Evolutionary conservation across 2,888 invertebrate genomes (phyloP).

Genomic region (Mythimna loreyi): DNA sequence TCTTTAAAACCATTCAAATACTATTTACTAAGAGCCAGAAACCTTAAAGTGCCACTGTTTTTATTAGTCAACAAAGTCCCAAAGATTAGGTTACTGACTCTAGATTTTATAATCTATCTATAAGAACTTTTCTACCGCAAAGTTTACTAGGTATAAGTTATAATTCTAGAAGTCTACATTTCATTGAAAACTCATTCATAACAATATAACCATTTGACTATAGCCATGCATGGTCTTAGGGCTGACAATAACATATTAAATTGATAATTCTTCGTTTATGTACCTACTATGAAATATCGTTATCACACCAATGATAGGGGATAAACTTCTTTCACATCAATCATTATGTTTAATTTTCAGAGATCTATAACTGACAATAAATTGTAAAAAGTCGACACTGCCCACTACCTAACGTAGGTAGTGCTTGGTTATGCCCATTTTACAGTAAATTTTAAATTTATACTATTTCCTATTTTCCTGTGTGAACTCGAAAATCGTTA

Average conservation of each 20-base stretch:
- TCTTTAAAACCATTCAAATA: neutral
- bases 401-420: conserved; percentile 14
- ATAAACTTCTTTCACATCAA: neutral
- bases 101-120: conserved; percentile 62
- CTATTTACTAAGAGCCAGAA: neutral
- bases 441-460: conserved; percentile 6
- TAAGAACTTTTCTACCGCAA: conserved; percentile 66
- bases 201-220: conserved; percentile 10
- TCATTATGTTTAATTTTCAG: neutral
- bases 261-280: conserved; percentile 19
- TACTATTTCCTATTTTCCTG: conserved; percentile 2
- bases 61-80: conserved; percentile 18
- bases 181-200: conserved; percentile 20
- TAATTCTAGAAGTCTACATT: conserved; percentile 27
- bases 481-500: neutral
- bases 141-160: conserved; percentile 57
- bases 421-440: conserved; percentile 16
- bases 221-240: conserved; percentile 18
- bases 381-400: conserved; percentile 40
- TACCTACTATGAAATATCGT: conserved; percentile 2
- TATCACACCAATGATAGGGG: conserved; percentile 4
- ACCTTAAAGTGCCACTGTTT: conserved; percentile 36
- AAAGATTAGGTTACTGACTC: conserved; percentile 22
- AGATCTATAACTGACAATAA: conserved; percentile 46
- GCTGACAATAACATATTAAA: conserved; percentile 53